Percentiles rank a stretch among this genome's conserved stretches.
Evolutionary conservation across 2,888 invertebrate genomes (phyloP).

Genomic region (Drosophila neotestacea): DNA sequence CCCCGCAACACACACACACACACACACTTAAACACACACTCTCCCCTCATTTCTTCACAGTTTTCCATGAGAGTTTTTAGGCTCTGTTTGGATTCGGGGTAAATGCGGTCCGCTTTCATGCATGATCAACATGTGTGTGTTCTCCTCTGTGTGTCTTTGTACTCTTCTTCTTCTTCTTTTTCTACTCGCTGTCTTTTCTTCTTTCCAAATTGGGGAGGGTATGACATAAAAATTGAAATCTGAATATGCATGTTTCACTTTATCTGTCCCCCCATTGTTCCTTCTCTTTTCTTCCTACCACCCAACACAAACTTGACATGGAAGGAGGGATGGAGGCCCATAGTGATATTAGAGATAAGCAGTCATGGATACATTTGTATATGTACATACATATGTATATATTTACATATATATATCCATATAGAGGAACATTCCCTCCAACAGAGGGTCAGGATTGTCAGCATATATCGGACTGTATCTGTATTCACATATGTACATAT

Average conservation of each 20-base stretch:
- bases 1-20: slow-evolving; percentile 10
- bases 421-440: slow-evolving; percentile 14
- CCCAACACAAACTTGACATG: slow-evolving; percentile 5
- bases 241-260: slow-evolving; percentile 54
- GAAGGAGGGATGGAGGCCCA: slow-evolving; percentile 8
- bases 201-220: slow-evolving; percentile 47
- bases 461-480: slow-evolving; percentile 7
- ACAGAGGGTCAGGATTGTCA: slow-evolving; percentile 37
- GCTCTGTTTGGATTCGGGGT: slow-evolving; percentile 41
- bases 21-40: not conserved
- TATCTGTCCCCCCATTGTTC: slow-evolving; percentile 8
- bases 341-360: slow-evolving; percentile 56
- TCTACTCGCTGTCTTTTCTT: slow-evolving; percentile 18
- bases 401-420: not conserved
- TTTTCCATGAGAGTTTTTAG: slow-evolving; percentile 37
- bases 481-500: not conserved
- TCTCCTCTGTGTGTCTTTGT: slow-evolving; percentile 19
- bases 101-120: slow-evolving; percentile 67
- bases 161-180: slow-evolving; percentile 14
- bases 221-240: slow-evolving; percentile 59
- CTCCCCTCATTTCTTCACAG: not conserved
- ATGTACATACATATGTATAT: not conserved
- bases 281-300: slow-evolving; percentile 14
- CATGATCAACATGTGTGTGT: slow-evolving; percentile 65
- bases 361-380: slow-evolving; percentile 30